Conservation (phyloP, 35 echinoderm and acorn worm species). For the Ophiothrix spiculata region DNA sequence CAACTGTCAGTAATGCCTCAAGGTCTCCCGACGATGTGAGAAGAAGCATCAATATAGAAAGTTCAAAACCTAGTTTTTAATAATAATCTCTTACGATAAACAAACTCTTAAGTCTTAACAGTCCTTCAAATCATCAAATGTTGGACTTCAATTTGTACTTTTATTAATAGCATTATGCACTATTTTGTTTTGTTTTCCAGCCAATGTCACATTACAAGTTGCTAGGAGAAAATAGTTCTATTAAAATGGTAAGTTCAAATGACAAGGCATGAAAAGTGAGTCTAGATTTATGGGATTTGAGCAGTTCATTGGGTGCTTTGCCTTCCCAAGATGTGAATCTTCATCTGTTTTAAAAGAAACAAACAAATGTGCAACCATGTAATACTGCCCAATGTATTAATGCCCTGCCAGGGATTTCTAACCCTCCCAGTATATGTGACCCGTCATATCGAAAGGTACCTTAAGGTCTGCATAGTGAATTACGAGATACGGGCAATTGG, state of each 20-base stretch:
- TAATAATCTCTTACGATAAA: background rate
- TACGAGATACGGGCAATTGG: no score
- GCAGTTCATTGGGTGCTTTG: background rate
- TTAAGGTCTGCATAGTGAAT: no score
- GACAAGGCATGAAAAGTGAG: background rate
- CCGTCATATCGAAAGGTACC: no score
- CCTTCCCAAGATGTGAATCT: background rate
- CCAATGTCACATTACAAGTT: constrained; percentile 88
- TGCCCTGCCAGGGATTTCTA: no score
- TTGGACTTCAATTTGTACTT: background rate
- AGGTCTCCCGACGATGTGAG: no score
- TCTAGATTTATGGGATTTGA: background rate
- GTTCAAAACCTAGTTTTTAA: background rate
- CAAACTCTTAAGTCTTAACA: background rate
- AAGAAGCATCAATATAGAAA: background rate
- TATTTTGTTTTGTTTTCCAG: constrained; percentile 42
- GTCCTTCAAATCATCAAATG: background rate
- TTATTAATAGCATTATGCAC: background rate
- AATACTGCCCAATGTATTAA: no score
- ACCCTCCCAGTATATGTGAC: no score
- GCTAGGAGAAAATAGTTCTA: constrained; percentile 77
- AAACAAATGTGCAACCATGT: background rate
- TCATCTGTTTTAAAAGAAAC: background rate
- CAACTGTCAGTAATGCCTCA: no score
- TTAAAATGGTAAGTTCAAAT: constrained; percentile 83